Evolutionary conservation across 2,888 invertebrate species (phyloP).

Genomic region (Leptinotarsa tumamoca): DNA sequence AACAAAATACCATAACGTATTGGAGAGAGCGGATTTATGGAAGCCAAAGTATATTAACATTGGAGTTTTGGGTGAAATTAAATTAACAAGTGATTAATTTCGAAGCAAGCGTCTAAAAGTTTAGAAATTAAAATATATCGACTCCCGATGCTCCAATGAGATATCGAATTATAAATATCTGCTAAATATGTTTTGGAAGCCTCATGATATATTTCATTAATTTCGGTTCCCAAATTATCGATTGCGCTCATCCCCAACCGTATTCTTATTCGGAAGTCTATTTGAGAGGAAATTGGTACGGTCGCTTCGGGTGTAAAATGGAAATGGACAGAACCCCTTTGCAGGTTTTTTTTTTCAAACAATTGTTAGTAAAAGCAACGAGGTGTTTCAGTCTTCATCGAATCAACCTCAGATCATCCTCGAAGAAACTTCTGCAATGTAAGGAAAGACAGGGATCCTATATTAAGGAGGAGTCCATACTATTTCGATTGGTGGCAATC

Average conservation of each 20-base stretch:
- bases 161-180: conserved; percentile 55
- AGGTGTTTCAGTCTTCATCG: too few species aligned
- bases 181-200: conserved; percentile 50
- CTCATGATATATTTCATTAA: conserved; percentile 50
- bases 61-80: conserved; percentile 46
- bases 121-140: conserved; percentile 58
- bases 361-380: too few species aligned
- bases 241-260: conserved; percentile 30
- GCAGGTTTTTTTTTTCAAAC: neutral
- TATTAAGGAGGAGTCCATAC: too few species aligned
- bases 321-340: neutral
- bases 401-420: too few species aligned
- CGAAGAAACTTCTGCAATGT: too few species aligned
- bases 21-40: conserved; percentile 42
- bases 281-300: conserved; percentile 16
- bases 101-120: conserved; percentile 50
- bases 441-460: too few species aligned
- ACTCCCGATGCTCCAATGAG: conserved; percentile 55
- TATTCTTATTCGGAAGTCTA: conserved; percentile 26
- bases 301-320: neutral
- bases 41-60: conserved; percentile 48
- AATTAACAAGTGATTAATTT: conserved; percentile 50
- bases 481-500: too few species aligned
- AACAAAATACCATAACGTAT: conserved; percentile 42
- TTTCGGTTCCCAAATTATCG: conserved; percentile 44